Conservation (phyloP, 2,113 vertebrate species). For the Macaca nemestrina region DNA sequence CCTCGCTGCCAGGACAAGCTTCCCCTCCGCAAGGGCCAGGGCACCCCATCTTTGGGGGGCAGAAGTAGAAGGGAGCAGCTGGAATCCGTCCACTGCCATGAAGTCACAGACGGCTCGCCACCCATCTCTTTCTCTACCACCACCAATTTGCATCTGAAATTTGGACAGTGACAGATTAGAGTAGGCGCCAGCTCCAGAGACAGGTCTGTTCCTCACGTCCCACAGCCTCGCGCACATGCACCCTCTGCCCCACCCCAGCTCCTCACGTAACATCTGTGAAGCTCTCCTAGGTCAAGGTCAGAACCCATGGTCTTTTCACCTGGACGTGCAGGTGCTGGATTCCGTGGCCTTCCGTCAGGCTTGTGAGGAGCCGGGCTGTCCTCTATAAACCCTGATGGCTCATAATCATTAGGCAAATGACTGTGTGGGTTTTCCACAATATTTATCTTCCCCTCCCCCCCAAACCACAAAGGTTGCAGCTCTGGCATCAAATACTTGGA, state of each 20-base stretch:
- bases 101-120: background rate
- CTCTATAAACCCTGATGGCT: background rate
- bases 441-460: slow-evolving; percentile 48
- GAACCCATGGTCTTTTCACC: background rate
- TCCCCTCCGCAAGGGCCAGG: background rate
- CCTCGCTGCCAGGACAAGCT: background rate
- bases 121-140: background rate
- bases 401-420: slow-evolving; percentile 10
- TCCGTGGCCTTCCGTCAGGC: rapidly evolving
- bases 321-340: rapidly evolving
- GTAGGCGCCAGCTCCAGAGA: background rate
- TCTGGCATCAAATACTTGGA: slow-evolving; percentile 61
- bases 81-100: background rate
- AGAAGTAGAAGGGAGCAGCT: background rate
- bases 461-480: slow-evolving; percentile 39
- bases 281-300: background rate
- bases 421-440: slow-evolving; percentile 59
- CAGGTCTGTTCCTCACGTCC: background rate
- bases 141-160: background rate
- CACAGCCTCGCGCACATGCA: rapidly evolving
- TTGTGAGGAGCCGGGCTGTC: background rate
- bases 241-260: background rate
- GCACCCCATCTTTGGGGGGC: background rate
- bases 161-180: background rate
- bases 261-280: rapidly evolving